Percentiles rank a stretch among this genome's conserved stretches.
These are phyloP conservation scores for Sorex araneus DNA, from an alignment of 2,113 vertebrate species.

Conservation along the genomic window DNA sequence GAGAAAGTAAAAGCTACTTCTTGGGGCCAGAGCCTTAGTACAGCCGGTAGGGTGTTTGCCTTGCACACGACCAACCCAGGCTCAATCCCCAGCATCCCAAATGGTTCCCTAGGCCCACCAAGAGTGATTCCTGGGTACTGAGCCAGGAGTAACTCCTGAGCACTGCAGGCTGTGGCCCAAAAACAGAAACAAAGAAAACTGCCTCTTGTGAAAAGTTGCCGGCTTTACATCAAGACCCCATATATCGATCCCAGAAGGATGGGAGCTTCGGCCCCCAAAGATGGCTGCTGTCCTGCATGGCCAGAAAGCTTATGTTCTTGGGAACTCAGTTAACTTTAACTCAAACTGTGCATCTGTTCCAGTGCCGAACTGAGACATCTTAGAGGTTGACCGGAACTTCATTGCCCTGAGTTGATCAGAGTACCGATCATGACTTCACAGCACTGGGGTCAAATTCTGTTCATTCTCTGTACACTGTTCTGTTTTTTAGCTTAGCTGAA, in stretches of 20 bases:
- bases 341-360: not conserved
- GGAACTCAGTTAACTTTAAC: not conserved
- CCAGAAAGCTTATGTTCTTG: not conserved
- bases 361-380: not conserved
- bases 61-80: too few relatives aligned
- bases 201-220: not conserved
- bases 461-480: slow-evolving; percentile 13
- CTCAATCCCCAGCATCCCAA: too few relatives aligned
- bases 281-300: not conserved
- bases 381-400: slow-evolving; percentile 5
- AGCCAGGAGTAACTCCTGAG: too few relatives aligned
- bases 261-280: not conserved
- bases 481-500: slow-evolving; percentile 33
- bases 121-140: too few relatives aligned
- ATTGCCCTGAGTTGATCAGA: slow-evolving; percentile 16
- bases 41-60: too few relatives aligned
- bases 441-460: not conserved
- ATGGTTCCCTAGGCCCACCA: too few relatives aligned
- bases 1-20: not conserved
- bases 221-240: not conserved
- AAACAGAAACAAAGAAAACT: not conserved
- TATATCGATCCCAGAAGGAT: not conserved
- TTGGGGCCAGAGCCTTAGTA: too few relatives aligned
- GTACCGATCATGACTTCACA: slow-evolving; percentile 5
- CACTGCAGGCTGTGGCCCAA: too few relatives aligned